Evolutionary conservation across 1,140 invertebrate species (phyloP).

Genomic region (Lithobius niger): DNA sequence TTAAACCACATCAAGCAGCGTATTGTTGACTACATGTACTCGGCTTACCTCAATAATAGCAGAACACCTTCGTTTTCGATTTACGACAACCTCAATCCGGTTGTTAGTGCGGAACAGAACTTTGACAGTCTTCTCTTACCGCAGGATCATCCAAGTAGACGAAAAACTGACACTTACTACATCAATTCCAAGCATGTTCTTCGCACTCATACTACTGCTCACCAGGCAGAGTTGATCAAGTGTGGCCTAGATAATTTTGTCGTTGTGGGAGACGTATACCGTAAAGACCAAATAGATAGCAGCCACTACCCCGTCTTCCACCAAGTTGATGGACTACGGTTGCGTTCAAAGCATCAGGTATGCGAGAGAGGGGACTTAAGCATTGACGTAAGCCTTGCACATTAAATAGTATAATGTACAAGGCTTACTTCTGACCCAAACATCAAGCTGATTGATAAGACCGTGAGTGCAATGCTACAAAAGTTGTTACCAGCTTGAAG

Average conservation of each 20-base stretch:
- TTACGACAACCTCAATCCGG: slow-evolving; percentile 63
- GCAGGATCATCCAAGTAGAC: slow-evolving; percentile 64
- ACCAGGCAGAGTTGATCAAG: slow-evolving; percentile 74
- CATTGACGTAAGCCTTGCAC: no score
- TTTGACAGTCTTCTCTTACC: slow-evolving; percentile 75
- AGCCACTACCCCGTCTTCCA: slow-evolving; percentile 97
- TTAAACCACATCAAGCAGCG: slow-evolving; percentile 60
- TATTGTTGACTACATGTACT: slow-evolving; percentile 78
- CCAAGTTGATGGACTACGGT: slow-evolving; percentile 78
- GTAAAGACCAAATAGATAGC: slow-evolving; percentile 86
- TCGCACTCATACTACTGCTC: slow-evolving; percentile 90
- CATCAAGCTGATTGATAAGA: no score
- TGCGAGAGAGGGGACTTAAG: no score
- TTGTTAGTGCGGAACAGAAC: slow-evolving; percentile 73
- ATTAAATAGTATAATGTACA: no score
- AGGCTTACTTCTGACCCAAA: no score
- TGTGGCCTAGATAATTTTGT: slow-evolving; percentile 86
- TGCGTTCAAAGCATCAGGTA: slow-evolving; percentile 57
- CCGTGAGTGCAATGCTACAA: no score
- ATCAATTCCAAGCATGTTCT: slow-evolving; percentile 64
- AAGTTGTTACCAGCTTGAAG: no score
- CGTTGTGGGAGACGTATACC: slow-evolving; percentile 89
- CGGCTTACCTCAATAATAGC: slow-evolving; percentile 49
- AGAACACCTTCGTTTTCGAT: slow-evolving; percentile 81
- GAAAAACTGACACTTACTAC: slow-evolving; percentile 76